Conservation (phyloP, 2,113 vertebrate species). For the Spizaetus ornatus region DNA sequence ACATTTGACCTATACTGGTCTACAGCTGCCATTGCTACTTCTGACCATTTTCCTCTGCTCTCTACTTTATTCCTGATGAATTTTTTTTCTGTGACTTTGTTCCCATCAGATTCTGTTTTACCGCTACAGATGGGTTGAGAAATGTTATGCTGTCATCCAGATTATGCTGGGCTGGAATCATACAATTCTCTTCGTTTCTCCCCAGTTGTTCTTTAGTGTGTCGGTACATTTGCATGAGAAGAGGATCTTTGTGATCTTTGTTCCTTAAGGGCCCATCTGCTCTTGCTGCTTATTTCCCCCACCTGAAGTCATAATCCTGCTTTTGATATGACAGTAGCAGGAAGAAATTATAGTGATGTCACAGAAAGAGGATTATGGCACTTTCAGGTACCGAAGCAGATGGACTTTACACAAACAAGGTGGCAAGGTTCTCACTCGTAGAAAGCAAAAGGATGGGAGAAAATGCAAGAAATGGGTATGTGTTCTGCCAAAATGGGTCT, state of each 20-base stretch:
- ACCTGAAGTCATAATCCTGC: conserved; percentile 64
- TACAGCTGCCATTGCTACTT: background rate
- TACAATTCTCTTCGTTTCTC: background rate
- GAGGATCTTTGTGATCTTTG: conserved; percentile 43
- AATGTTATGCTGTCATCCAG: background rate
- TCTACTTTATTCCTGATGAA: background rate
- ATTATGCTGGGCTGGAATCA: background rate
- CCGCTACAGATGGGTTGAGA: background rate
- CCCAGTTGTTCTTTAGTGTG: background rate
- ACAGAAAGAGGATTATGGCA: conserved; percentile 3
- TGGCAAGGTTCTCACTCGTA: background rate
- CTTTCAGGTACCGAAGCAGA: conserved; percentile 51
- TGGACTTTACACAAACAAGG: conserved; percentile 10
- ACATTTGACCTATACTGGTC: background rate
- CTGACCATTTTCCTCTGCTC: background rate
- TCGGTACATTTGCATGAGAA: conserved; percentile 57
- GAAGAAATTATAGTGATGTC: conserved; percentile 4
- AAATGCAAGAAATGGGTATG: background rate
- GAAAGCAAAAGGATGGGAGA: background rate
- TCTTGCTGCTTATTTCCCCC: conserved; percentile 14
- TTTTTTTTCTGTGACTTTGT: background rate
- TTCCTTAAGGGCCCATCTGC: conserved; percentile 61
- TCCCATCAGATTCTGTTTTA: background rate
- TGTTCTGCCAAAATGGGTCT: background rate
- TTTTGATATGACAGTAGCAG: background rate